Evolutionary conservation across 2,113 vertebrate genomes (phyloP).

Genomic region (Lathamus discolor): DNA sequence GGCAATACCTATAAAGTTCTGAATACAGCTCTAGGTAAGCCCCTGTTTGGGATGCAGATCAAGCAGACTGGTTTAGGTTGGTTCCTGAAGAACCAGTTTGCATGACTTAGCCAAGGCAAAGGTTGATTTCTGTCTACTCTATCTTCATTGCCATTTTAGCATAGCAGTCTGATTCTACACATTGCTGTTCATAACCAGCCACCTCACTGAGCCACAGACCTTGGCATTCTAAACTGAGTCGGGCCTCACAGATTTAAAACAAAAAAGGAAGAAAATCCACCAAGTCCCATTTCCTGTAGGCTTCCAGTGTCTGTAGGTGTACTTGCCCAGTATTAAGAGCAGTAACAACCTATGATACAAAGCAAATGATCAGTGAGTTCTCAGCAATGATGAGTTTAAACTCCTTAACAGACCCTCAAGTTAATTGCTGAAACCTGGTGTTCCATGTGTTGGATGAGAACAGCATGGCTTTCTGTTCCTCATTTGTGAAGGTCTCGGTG

Average conservation of each 20-base stretch:
- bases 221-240: neutral
- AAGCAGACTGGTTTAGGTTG: neutral
- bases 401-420: neutral
- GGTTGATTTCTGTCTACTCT: neutral
- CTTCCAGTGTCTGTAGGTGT: neutral
- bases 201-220: neutral
- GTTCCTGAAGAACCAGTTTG: neutral
- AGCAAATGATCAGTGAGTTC: neutral
- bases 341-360: neutral
- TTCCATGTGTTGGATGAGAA: neutral
- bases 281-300: neutral
- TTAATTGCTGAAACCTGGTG: neutral
- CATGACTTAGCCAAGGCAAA: neutral
- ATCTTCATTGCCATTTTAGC: neutral
- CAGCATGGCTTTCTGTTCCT: slow-evolving; percentile 11
- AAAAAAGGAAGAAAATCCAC: neutral
- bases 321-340: neutral
- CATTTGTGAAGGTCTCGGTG: slow-evolving; percentile 58
- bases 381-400: neutral
- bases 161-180: neutral
- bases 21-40: neutral
- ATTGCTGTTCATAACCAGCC: neutral
- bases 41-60: neutral
- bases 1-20: neutral
- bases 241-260: neutral